A percentile compares a stretch with the other conserved stretches of the same genome.
Evolutionary conservation across 2,888 invertebrate genomes (phyloP).

Genomic region (Metallyticus violacea): DNA sequence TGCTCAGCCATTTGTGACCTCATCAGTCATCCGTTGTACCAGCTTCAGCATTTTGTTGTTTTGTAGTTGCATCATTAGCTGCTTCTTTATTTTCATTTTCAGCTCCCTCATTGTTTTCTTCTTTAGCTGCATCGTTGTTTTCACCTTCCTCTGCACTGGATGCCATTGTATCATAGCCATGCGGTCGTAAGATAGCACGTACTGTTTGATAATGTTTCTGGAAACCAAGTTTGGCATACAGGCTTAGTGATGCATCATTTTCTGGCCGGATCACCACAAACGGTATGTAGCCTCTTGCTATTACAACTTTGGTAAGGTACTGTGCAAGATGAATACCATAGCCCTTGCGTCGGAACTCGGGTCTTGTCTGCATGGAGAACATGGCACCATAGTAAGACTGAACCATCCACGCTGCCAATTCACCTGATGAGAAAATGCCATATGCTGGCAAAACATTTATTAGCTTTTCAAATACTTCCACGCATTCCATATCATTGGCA

Average conservation of each 20-base stretch:
- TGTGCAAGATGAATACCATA: slow-evolving; percentile 73
- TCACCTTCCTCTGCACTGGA: neutral
- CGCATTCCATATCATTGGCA: slow-evolving; percentile 83
- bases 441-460: slow-evolving; percentile 75
- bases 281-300: slow-evolving; percentile 73
- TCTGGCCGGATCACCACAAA: slow-evolving; percentile 85
- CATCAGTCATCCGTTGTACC: too few relatives aligned
- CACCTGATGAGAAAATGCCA: slow-evolving; percentile 67
- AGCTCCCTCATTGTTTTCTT: neutral
- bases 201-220: slow-evolving; percentile 76
- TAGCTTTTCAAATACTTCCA: slow-evolving; percentile 77
- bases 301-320: slow-evolving; percentile 57
- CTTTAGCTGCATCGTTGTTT: neutral
- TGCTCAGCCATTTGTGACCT: neutral
- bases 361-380: slow-evolving; percentile 88
- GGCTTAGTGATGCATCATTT: slow-evolving; percentile 80
- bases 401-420: slow-evolving; percentile 86
- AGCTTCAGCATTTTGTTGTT: neutral
- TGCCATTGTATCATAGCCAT: slow-evolving; percentile 34
- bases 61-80: neutral
- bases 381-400: slow-evolving; percentile 88
- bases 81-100: neutral
- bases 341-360: slow-evolving; percentile 55
- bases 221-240: slow-evolving; percentile 81
- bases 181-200: slow-evolving; percentile 70